Evolutionary conservation across 2,113 vertebrate genomes (phyloP).

Genomic region (Syngnathus floridae): DNA sequence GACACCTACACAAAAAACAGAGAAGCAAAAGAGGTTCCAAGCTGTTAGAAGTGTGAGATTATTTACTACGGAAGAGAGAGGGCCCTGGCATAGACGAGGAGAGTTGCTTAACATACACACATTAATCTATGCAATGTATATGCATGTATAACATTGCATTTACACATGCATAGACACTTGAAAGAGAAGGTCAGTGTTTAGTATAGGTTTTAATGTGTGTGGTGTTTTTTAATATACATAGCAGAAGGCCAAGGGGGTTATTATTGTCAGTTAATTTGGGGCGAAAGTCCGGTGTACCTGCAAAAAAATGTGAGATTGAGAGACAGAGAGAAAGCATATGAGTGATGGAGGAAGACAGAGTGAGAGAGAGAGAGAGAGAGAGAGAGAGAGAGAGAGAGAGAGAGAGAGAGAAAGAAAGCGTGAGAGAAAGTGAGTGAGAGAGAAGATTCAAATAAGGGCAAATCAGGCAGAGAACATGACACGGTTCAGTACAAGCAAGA

Average conservation of each 20-base stretch:
- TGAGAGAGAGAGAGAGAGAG: conserved; percentile 75
- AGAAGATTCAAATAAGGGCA: conserved; percentile 71
- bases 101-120: conserved; percentile 75
- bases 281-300: conserved; percentile 90
- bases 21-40: conserved; percentile 95
- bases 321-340: conserved; percentile 64
- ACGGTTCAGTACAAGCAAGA: conserved; percentile 60
- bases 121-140: conserved; percentile 72
- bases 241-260: conserved; percentile 58
- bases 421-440: conserved; percentile 75
- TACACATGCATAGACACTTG: conserved; percentile 76
- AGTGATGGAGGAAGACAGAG: conserved; percentile 78
- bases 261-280: conserved; percentile 65
- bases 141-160: conserved; percentile 75
- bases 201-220: conserved; percentile 67
- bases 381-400: conserved; percentile 73
- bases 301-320: conserved; percentile 90
- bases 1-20: conserved; percentile 99
- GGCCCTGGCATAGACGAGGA: conserved; percentile 83
- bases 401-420: conserved; percentile 60
- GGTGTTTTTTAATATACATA: conserved; percentile 49
- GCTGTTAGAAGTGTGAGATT: conserved; percentile 89
- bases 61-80: conserved; percentile 72
- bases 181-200: conserved; percentile 72
- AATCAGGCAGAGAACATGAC: conserved; percentile 65